Percentiles rank a stretch among this genome's conserved stretches.
These are phyloP conservation scores for Tachina grossa DNA, from an alignment of 2,888 invertebrate species.

Conservation along the genomic window DNA sequence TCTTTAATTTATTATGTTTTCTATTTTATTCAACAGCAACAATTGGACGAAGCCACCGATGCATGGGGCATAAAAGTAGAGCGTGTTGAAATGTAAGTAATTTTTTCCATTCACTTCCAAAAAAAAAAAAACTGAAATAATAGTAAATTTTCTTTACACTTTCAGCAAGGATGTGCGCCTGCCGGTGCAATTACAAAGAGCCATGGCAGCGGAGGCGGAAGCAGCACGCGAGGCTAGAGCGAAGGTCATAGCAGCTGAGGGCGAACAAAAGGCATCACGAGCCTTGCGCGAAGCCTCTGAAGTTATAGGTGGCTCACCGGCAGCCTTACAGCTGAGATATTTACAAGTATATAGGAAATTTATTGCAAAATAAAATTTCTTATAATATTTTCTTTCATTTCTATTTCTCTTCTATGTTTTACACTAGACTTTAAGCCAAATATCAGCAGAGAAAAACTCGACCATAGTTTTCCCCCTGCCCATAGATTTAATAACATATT, in stretches of 20 bases:
- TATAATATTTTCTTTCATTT: not conserved
- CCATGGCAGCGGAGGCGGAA: constrained; percentile 71
- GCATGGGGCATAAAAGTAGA: constrained; percentile 98
- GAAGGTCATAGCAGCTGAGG: constrained; percentile 87
- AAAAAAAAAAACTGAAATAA: constrained; percentile 3
- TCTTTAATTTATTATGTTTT: constrained; percentile 16
- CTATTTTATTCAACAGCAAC: constrained; percentile 82
- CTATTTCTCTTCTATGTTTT: not conserved
- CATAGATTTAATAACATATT: constrained; percentile 90
- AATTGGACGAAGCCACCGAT: constrained; percentile 94
- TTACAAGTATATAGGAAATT: constrained; percentile 85
- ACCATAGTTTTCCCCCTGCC: constrained; percentile 98
- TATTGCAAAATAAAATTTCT: not conserved
- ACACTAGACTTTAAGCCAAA: constrained; percentile 94
- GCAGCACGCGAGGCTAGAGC: constrained; percentile 90
- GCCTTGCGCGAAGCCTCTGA: constrained; percentile 96
- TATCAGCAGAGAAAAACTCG: constrained; percentile 98
- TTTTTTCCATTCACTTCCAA: constrained; percentile 62
- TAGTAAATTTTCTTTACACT: constrained; percentile 53
- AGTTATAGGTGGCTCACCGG: constrained; percentile 95
- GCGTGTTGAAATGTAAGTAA: constrained; percentile 96
- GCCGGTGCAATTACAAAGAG: constrained; percentile 79
- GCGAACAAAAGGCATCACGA: constrained; percentile 95
- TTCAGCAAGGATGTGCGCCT: constrained; percentile 68
- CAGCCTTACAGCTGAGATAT: constrained; percentile 95